Conservation (phyloP, 2,113 vertebrate genomes). For the Cyrtonyx montezumae region DNA sequence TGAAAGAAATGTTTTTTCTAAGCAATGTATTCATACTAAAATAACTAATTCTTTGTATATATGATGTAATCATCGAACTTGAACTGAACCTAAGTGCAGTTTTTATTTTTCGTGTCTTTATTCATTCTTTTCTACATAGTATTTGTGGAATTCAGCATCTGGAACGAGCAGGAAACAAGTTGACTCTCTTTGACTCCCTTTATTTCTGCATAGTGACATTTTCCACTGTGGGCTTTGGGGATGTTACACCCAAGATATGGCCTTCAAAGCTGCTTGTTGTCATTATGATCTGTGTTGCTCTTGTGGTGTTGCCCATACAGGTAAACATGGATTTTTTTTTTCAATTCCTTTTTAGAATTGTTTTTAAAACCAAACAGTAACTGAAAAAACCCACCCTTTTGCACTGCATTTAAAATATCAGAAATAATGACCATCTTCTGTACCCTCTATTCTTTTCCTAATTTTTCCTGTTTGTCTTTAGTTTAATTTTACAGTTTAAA, state of each 20-base stretch:
- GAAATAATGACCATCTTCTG: background rate
- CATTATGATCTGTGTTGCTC: constrained; percentile 89
- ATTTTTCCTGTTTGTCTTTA: background rate
- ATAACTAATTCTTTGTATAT: background rate
- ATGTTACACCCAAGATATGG: constrained; percentile 88
- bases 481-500: background rate
- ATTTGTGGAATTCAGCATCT: constrained; percentile 91
- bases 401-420: background rate
- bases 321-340: constrained; percentile 62
- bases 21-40: constrained; percentile 28
- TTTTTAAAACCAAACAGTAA: background rate
- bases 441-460: background rate
- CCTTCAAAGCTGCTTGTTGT: constrained; percentile 89
- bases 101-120: constrained; percentile 52
- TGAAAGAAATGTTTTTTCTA: background rate
- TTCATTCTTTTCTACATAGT: constrained; percentile 74
- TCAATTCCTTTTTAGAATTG: background rate
- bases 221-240: constrained; percentile 90
- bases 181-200: constrained; percentile 87
- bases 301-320: constrained; percentile 88
- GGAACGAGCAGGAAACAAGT: constrained; percentile 85
- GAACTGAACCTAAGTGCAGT: background rate
- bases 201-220: constrained; percentile 93
- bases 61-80: background rate
- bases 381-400: background rate